Evolutionary conservation across 1,140 invertebrate genomes (phyloP).

Genomic region (Bombus pascuorum): DNA sequence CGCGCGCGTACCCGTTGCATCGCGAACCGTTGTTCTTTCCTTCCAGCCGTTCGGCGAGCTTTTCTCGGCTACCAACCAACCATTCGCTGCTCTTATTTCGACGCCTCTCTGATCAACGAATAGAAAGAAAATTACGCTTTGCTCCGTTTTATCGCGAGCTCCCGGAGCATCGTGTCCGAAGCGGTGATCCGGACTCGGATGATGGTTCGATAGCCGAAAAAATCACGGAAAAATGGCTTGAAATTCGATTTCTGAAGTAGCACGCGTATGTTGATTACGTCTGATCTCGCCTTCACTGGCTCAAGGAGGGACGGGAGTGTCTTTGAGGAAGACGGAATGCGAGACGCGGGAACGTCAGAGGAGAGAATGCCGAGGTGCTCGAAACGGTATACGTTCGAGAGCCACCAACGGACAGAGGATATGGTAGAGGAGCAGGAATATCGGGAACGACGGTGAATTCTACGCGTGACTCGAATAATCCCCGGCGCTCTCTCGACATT

Average conservation of each 20-base stretch:
- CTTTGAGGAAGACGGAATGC: conserved; percentile 39
- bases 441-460: conserved; percentile 54
- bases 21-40: neutral
- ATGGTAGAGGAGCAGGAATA: conserved; percentile 46
- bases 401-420: conserved; percentile 26
- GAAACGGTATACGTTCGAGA: conserved; percentile 35
- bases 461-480: conserved; percentile 64
- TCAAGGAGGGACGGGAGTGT: neutral
- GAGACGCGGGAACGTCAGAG: conserved; percentile 22
- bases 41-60: neutral
- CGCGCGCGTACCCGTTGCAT: neutral
- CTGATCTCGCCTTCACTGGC: neutral
- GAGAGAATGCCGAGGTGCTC: conserved; percentile 18
- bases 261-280: conserved; percentile 26
- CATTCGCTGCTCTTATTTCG: neutral
- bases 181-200: too few species aligned
- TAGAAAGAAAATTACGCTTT: neutral
- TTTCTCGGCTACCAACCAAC: too few species aligned
- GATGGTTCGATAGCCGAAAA: neutral
- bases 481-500: neutral
- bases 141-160: too few species aligned
- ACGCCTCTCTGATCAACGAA: neutral
- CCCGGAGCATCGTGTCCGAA: too few species aligned
- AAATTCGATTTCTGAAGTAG: conserved; percentile 6
- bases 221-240: neutral